Evolutionary conservation across 2,888 invertebrate genomes (phyloP), one percentile per base, ranked within the genome.

Genomic region (Cheilosia impressa): DNA sequence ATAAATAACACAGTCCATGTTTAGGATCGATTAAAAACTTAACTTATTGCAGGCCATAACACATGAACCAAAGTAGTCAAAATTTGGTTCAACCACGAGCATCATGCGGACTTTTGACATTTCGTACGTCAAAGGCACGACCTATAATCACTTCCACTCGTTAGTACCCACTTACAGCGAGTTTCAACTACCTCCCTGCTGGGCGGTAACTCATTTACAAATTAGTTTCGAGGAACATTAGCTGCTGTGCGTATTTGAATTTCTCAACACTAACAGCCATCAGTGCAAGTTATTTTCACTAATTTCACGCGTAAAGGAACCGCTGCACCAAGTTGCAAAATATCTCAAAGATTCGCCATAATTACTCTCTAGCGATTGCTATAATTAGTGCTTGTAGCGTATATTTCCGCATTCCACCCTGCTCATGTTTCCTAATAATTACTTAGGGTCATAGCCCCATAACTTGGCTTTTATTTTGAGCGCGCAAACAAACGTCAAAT

Each of bases 401-500:
- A 27, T 53, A 53, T 66, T 66, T 66, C 66, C 66, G 66, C 66
- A 66, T 66, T 66, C 66, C 66, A 53, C 4, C 15, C 31, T 6
- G 43, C 4, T 43, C 43, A 60, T n/a, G 24, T 60, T 60, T 43
- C 60, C 19, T 38, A 41, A 52, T 50, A 69, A 77, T 77, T 60
- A 77, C 53, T 63, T 45, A 27, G 5, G 71, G 55, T 78, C 77
- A 69, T 24, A 62, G 27, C 45, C 47, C 55, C 45, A 60, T 52
- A 75, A 24, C 60, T 45, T 60, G 50, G 9, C 13, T 60, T 60
- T 27, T 31, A 38, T 38, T 76, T 22, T 68, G 65, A 45, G 55
- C n/a, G 7, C 50, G n/a, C 63, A 72, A 58, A 58, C 72, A 65
- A 71, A 78, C 71, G 24, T 78, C 69, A 60, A 76, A 76, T 60